A percentile compares a stretch with the other conserved stretches of the same genome.
Conservation (phyloP, 2,888 invertebrate genomes). For the Mesorhabditis spiculigera region DNA sequence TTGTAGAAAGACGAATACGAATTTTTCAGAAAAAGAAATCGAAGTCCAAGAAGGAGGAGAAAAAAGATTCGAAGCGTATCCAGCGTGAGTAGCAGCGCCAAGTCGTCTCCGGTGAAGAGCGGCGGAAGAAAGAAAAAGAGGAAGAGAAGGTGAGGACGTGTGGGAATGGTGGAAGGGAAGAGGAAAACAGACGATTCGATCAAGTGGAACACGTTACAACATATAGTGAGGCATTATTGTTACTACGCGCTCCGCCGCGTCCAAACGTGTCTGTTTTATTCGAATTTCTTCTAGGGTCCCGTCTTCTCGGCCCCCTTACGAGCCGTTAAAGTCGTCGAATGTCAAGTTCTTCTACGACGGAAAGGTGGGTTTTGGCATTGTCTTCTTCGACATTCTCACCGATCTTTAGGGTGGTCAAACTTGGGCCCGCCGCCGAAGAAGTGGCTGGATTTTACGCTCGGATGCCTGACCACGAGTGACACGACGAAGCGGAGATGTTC, state of each 20-base stretch:
- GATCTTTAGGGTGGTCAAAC: slow-evolving; percentile 27
- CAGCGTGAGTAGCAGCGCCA: neutral
- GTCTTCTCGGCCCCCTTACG: slow-evolving; percentile 92
- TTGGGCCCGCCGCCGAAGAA: slow-evolving; percentile 46
- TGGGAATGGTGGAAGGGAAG: slow-evolving; percentile 86
- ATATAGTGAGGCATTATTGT: no score
- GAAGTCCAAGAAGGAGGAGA: slow-evolving; percentile 32
- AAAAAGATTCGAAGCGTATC: slow-evolving; percentile 51
- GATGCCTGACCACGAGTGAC: slow-evolving; percentile 98
- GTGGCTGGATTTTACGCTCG: slow-evolving; percentile 77
- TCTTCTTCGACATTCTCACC: slow-evolving; percentile 3
- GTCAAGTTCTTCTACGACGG: slow-evolving; percentile 91
- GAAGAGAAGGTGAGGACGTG: slow-evolving; percentile 59
- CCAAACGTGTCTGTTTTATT: no score
- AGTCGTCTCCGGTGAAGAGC: slow-evolving; percentile 7
- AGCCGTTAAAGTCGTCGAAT: slow-evolving; percentile 77
- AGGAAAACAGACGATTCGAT: slow-evolving; percentile 68
- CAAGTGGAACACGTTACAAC: slow-evolving; percentile 8
- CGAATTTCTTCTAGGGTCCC: slow-evolving; percentile 92
- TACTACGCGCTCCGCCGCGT: no score
- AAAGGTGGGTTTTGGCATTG: slow-evolving; percentile 28
- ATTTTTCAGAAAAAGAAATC: slow-evolving; percentile 6
- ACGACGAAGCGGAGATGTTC: slow-evolving; percentile 88
- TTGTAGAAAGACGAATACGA: slow-evolving; percentile 3
- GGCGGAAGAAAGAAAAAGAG: slow-evolving; percentile 46